Base-by-base conservation (phyloP, 1,140 invertebrate species). In the Drosophila willistoni region DNA sequence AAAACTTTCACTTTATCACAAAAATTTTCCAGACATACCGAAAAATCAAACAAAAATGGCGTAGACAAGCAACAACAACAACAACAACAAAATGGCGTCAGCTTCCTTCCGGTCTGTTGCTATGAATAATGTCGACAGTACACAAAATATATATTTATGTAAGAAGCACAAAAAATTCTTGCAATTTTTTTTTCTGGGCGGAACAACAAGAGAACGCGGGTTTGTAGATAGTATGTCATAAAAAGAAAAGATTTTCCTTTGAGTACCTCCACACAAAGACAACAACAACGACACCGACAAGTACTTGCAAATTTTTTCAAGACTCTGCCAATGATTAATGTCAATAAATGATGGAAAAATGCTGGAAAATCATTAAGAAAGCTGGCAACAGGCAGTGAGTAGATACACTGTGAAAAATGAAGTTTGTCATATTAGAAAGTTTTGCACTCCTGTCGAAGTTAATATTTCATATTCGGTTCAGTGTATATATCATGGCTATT, bases 221-320 rank as follows among this genome's bases (percentile, higher is more conserved):
- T 55, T 42, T 51, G 72, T 73, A 73, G 66, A 67, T 39, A 29
- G 6, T 29, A 61, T 64, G 59, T 60, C 79, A 78, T 67, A 55
- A 67, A 66, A 68, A 64, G 41, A 73, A 78, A 67, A 67, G 62
- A 71, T 78, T 78, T 77, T 68, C 68, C 56, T 64, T 62, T 47
- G 44, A 77, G 71, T 67, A 67, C 54, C 65, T 36, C 33, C 47
- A 54, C 47, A 36, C 19, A 54, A 10, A 13, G 12, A 55, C 51
- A 29, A 29, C 29, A 29, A 29, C 29, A 25, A 25, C 51, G 10
- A 34, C 14, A 39, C 36, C 59, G 54, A 47, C 70, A 60, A 71
- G 74, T 85, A 82, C 77, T 87, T 87, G 84, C 81, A 84, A 84
- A 80, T 89, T 89, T 89, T 79, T 77, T 70, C 80, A 84, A 84